Evolutionary conservation across 2,888 invertebrate genomes (phyloP).

Genomic region (Andrena trimmerana): DNA sequence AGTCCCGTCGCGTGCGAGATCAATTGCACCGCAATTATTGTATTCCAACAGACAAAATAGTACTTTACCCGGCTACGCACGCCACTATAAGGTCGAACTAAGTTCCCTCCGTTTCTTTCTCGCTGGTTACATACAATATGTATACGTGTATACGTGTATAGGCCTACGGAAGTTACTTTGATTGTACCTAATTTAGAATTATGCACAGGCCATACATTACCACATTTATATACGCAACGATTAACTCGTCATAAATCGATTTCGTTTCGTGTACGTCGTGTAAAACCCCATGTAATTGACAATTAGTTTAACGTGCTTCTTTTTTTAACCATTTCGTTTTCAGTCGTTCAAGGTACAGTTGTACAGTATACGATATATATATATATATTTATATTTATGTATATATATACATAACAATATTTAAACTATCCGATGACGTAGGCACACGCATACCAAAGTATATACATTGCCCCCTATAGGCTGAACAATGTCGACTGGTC

Average conservation of each 20-base stretch:
- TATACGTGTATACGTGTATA: constrained; percentile 50
- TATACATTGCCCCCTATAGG: constrained; percentile 49
- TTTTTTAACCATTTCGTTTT: constrained; percentile 21
- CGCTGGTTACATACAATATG: constrained; percentile 44
- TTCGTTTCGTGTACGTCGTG: constrained; percentile 63
- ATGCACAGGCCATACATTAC: constrained; percentile 72
- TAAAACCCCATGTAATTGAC: constrained; percentile 75
- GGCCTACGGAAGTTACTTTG: constrained; percentile 68
- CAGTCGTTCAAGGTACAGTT: constrained; percentile 72
- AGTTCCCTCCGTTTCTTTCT: constrained; percentile 1
- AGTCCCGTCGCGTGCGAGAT: not conserved
- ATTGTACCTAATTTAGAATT: constrained; percentile 75
- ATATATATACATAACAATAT: constrained; percentile 58
- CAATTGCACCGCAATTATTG: not conserved
- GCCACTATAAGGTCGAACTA: constrained; percentile 26
- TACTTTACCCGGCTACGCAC: constrained; percentile 56
- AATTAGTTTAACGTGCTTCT: constrained; percentile 70
- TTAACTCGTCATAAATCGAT: constrained; percentile 8
- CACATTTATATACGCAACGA: constrained; percentile 58
- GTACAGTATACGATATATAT: constrained; percentile 45
- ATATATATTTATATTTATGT: constrained; percentile 31
- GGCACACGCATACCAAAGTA: constrained; percentile 72
- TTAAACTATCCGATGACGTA: constrained; percentile 64
- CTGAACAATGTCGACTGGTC: not conserved
- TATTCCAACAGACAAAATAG: constrained; percentile 39